Evolutionary conservation across 1,140 invertebrate species (phyloP).

Genomic region (Brachionus plicatilis): DNA sequence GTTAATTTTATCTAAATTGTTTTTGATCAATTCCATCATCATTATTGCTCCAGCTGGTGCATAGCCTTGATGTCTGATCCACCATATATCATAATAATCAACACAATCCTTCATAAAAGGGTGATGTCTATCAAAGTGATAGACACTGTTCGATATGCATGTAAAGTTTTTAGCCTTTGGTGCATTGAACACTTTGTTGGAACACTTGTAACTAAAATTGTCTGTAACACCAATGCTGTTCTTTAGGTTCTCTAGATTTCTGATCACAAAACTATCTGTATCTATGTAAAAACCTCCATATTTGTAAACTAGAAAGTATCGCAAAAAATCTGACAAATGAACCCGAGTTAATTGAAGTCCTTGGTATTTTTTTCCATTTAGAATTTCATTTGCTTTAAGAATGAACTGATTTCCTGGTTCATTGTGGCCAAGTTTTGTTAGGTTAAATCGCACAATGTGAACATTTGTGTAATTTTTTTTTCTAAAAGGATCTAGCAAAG

Average conservation of each 20-base stretch:
- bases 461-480: not conserved
- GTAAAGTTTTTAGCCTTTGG: not conserved
- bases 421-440: not conserved
- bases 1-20: not conserved
- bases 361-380: not conserved
- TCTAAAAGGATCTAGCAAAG: not conserved
- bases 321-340: not conserved
- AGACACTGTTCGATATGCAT: not conserved
- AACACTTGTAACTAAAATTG: not conserved
- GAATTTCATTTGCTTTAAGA: not conserved
- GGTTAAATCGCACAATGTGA: not conserved
- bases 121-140: not conserved
- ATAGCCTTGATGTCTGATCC: not conserved
- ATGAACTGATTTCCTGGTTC: not conserved
- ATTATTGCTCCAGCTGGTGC: not conserved
- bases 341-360: not conserved
- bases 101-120: not conserved
- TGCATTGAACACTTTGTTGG: not conserved
- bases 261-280: not conserved
- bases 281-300: not conserved
- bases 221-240: not conserved
- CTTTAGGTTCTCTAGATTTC: not conserved
- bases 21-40: not conserved
- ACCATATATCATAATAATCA: not conserved
- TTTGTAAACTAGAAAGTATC: not conserved